Percentiles rank a stretch among this genome's conserved stretches.
Conservation (phyloP, 2,113 vertebrate species). For the Melanocharis versteri region DNA sequence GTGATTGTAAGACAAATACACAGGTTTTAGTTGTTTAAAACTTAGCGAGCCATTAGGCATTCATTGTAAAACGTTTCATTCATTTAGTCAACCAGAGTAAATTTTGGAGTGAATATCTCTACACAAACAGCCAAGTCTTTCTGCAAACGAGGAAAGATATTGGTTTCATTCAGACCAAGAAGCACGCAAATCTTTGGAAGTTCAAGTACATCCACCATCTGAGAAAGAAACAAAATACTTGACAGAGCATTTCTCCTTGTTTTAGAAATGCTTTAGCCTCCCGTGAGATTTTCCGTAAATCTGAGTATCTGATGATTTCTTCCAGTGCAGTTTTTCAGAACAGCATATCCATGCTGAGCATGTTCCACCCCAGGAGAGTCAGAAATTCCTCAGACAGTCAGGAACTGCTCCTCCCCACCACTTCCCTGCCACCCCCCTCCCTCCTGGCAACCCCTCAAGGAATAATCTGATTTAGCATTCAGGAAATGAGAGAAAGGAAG, state of each 20-base stretch:
- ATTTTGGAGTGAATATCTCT: background rate
- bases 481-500: background rate
- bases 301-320: background rate
- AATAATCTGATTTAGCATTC: background rate
- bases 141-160: background rate
- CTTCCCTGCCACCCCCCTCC: rapidly evolving
- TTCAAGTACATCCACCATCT: background rate
- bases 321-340: background rate
- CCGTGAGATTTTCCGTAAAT: background rate
- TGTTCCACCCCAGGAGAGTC: background rate
- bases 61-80: background rate
- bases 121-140: background rate
- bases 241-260: background rate
- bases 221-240: background rate
- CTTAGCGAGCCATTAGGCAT: background rate
- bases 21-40: background rate
- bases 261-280: background rate
- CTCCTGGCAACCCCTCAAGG: rapidly evolving
- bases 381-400: background rate
- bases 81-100: background rate
- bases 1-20: background rate
- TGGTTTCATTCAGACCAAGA: background rate
- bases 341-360: background rate
- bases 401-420: background rate
- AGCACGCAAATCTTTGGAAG: background rate